Evolutionary conservation across 2,113 vertebrate species (phyloP).

Genomic region (Sula dactylatra): DNA sequence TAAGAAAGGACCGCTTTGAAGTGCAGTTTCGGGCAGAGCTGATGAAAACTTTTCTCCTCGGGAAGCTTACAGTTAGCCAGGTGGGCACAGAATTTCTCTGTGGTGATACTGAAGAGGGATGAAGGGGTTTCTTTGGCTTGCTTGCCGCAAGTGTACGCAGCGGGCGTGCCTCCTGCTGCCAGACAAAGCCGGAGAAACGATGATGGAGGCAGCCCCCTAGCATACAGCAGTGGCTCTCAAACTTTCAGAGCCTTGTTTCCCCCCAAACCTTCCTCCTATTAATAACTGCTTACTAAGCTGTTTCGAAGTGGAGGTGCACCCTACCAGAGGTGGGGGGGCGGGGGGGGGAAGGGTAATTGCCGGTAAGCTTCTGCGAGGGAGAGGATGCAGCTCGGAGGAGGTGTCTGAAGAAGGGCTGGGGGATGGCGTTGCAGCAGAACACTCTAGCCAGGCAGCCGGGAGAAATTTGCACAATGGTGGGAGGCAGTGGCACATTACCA

Average conservation of each 20-base stretch:
- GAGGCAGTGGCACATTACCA: not conserved
- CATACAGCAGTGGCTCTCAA: not conserved
- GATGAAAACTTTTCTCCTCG: not conserved
- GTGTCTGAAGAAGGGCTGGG: not conserved
- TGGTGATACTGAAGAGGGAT: not conserved
- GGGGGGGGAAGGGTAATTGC: not conserved
- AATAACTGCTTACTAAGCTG: not conserved
- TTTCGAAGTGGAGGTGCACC: not conserved
- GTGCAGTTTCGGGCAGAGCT: not conserved
- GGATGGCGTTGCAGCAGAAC: constrained; percentile 29
- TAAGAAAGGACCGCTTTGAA: constrained; percentile 35
- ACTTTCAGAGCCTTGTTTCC: not conserved
- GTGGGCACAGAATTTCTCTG: not conserved
- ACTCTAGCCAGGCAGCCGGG: not conserved
- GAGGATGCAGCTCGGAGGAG: not conserved
- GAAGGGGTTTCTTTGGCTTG: not conserved
- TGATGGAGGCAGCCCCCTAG: not conserved
- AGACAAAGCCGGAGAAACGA: constrained; percentile 40
- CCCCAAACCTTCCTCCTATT: not conserved
- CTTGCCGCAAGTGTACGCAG: not conserved
- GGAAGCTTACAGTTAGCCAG: not conserved
- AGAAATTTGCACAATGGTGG: constrained; percentile 10
- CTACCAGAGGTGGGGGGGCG: not conserved
- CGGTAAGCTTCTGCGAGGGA: not conserved
- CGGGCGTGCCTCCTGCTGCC: constrained; percentile 22